These are phyloP conservation scores for Ascaphus truei DNA, from an alignment of 2,113 vertebrate genomes.

Conservation along the genomic window DNA sequence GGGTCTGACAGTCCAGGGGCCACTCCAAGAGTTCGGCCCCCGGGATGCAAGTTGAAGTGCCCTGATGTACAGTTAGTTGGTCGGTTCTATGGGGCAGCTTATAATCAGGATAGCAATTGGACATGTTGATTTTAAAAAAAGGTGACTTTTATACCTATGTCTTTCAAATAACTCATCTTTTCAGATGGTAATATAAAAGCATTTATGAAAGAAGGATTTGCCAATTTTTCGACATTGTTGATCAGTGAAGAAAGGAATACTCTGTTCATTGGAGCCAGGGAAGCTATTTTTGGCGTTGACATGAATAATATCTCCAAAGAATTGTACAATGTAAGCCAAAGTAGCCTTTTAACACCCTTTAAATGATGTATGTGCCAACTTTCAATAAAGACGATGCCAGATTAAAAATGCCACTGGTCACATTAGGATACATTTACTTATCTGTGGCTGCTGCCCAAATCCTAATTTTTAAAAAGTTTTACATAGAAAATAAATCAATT, in stretches of 20 bases:
- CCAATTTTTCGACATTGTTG: constrained; percentile 64
- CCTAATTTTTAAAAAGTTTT: background rate
- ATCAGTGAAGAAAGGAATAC: constrained; percentile 56
- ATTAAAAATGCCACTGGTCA: background rate
- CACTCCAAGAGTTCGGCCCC: too few relatives aligned
- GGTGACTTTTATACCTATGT: background rate
- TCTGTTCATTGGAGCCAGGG: constrained; percentile 66
- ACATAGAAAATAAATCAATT: background rate
- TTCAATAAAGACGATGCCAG: background rate
- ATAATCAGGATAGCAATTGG: too few relatives aligned
- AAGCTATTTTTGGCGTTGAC: constrained; percentile 64
- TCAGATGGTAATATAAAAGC: constrained; percentile 50
- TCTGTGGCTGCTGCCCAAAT: background rate
- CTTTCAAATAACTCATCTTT: too few relatives aligned
- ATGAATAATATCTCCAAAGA: constrained; percentile 54
- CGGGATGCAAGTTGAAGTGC: too few relatives aligned
- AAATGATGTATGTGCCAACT: background rate
- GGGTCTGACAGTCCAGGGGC: too few relatives aligned
- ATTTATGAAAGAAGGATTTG: constrained; percentile 55
- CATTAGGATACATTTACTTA: background rate
- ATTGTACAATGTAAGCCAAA: constrained; percentile 52
- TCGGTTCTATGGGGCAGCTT: too few relatives aligned
- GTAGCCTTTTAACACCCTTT: background rate
- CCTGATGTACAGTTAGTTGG: too few relatives aligned
- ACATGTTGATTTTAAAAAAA: background rate